These are phyloP conservation scores for Stegodyphus dumicola DNA, from an alignment of 1,140 invertebrate genomes.

Conservation along the genomic window DNA sequence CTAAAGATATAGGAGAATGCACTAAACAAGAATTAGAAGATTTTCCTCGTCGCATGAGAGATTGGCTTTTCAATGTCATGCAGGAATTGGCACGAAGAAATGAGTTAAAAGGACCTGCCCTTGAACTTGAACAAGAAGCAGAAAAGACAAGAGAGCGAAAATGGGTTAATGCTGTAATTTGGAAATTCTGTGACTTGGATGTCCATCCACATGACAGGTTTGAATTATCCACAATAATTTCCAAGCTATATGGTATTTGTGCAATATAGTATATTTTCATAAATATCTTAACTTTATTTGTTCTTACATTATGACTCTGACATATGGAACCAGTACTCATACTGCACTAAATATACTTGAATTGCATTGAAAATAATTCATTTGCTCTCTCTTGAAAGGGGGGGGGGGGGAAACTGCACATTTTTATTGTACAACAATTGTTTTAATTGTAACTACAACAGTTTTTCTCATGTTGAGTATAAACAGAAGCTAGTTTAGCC, in stretches of 20 bases:
- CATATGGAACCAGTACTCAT: too few relatives aligned
- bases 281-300: too few relatives aligned
- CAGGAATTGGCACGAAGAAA: slow-evolving; percentile 89
- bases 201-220: slow-evolving; percentile 85
- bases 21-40: slow-evolving; percentile 85
- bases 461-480: too few relatives aligned
- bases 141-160: slow-evolving; percentile 79
- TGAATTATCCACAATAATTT: background rate
- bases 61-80: slow-evolving; percentile 97
- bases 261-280: background rate
- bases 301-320: too few relatives aligned
- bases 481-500: too few relatives aligned
- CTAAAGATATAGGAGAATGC: slow-evolving; percentile 74
- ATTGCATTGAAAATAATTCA: too few relatives aligned
- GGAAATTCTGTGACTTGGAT: slow-evolving; percentile 97
- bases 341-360: too few relatives aligned
- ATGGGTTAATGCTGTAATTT: slow-evolving; percentile 92
- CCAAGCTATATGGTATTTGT: background rate
- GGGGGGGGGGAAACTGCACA: too few relatives aligned
- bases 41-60: slow-evolving; percentile 93
- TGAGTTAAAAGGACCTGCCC: slow-evolving; percentile 85
- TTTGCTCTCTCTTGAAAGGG: too few relatives aligned
- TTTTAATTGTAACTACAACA: too few relatives aligned
- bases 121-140: slow-evolving; percentile 87
- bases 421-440: too few relatives aligned